phyloP scores from a whole-genome alignment of 2,113 vertebrate genomes.

The Lonchura striata region DNA sequence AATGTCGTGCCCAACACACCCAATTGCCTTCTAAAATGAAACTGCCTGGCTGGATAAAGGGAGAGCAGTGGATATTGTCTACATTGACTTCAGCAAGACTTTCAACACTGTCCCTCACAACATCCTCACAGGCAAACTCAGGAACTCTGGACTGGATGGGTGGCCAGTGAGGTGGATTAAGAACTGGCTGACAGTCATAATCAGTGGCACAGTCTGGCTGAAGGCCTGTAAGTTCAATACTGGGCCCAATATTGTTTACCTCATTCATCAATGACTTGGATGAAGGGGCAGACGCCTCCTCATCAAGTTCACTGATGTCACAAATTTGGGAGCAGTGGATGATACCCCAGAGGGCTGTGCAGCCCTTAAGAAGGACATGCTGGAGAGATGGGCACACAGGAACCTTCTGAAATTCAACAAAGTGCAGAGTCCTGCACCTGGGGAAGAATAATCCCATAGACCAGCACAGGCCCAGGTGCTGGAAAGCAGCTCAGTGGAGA shows the following conservation, averaged over 20 bases:
- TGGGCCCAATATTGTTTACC: background rate
- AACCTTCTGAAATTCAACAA: background rate
- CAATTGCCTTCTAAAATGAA: background rate
- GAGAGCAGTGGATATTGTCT: background rate
- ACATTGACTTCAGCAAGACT: background rate
- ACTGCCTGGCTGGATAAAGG: background rate
- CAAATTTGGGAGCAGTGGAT: background rate
- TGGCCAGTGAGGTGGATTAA: background rate
- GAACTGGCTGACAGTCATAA: background rate
- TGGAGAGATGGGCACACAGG: background rate
- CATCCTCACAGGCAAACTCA: background rate
- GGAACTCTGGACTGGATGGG: background rate
- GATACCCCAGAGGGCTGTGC: background rate
- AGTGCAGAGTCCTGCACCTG: background rate
- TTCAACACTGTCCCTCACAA: background rate
- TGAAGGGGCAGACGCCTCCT: background rate
- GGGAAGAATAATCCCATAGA: background rate
- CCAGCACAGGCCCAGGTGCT: background rate
- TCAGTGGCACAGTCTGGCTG: accelerated
- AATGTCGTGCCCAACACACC: background rate
- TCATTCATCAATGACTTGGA: accelerated
- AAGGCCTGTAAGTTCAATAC: background rate
- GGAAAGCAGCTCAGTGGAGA: background rate
- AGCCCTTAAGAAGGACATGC: background rate
- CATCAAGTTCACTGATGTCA: background rate